Base-by-base conservation (phyloP, 2,113 vertebrate genomes). In the Corapipo altera region DNA sequence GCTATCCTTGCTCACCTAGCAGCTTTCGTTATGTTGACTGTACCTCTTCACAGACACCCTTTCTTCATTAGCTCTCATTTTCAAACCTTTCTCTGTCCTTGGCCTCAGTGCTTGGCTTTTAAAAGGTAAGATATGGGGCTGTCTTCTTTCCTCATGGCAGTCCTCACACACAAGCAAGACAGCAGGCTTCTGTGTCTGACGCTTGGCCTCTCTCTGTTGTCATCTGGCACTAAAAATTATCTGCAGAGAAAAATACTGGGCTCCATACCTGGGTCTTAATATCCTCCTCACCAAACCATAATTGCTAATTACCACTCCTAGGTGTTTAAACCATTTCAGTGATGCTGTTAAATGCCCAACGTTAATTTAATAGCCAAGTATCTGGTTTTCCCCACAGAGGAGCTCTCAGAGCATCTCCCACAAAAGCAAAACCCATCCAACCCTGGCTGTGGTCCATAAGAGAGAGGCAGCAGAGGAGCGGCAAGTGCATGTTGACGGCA, bases 211-310 rank as follows among this genome's bases (percentile, higher is more conserved):
- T 92, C 84, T 94, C 89, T 88, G 49, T 95, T 89, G 94, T 94
- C 66, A 85, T 79, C 80, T 97, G 91, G 91, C 89, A 91, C 77
- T 89, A 79, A 93, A 94, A 94, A 96, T 89, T 95, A 82, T 94
- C 89, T 79, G 89, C 94, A 88, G 95, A 91, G 93, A 89, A 93
- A 92, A 96, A 77, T 72, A 58, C 55, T 78, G 84, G 88, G 85
- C 88, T 96, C 88, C 80, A 59, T 89, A 95, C 89, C 87, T 94
- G 58, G 74, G 41, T 85, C 81, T 96, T 96, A 95, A 97, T 96
- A 93, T 96, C 89, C 71, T 95, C 71, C 54, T 94, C 49, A 78
- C 91, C 73, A 89, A 95, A 82, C 41, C 52, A 17, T 93, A 85
- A 91, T 93, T 89, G 87, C 86, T 96, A 87, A 95, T 95, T 95